A percentile compares a stretch with the other conserved stretches of the same genome.
phyloP scores from a whole-genome alignment of 1,140 invertebrate species.

The Dryas iulia region DNA sequence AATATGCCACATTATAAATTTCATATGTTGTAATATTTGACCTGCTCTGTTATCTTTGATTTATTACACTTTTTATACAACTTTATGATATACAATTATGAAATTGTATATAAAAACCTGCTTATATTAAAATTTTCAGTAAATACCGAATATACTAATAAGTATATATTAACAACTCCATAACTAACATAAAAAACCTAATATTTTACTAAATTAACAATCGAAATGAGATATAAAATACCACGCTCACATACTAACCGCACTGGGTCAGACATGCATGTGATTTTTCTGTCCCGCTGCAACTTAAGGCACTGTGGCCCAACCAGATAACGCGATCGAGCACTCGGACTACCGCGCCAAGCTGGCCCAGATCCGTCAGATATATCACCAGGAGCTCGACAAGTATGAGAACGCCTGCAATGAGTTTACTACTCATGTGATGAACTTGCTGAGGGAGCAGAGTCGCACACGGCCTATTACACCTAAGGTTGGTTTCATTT shows the following conservation, averaged over 20 bases:
- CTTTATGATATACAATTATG: no score
- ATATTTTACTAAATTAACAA: not conserved
- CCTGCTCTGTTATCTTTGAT: no score
- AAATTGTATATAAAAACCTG: no score
- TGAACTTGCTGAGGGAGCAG: slow-evolving; percentile 98
- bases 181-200: not conserved
- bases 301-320: slow-evolving; percentile 78
- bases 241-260: slow-evolving; percentile 5
- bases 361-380: slow-evolving; percentile 98
- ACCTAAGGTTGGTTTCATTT: slow-evolving; percentile 78
- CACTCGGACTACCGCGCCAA: slow-evolving; percentile 99
- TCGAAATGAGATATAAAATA: slow-evolving; percentile 2
- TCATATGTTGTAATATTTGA: no score
- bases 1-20: no score
- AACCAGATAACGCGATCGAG: slow-evolving; percentile 97
- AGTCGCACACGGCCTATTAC: slow-evolving; percentile 97
- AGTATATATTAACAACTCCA: no score
- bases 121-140: no score
- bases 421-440: slow-evolving; percentile 99
- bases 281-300: slow-evolving; percentile 57
- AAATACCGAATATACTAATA: no score
- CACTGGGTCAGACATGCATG: slow-evolving; percentile 50
- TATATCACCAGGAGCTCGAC: slow-evolving; percentile 99
- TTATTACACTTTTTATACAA: no score
- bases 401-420: slow-evolving; percentile 99